phyloP scores from a whole-genome alignment of 2,797 vertebrate genomes.

The Coregonus sp. region DNA sequence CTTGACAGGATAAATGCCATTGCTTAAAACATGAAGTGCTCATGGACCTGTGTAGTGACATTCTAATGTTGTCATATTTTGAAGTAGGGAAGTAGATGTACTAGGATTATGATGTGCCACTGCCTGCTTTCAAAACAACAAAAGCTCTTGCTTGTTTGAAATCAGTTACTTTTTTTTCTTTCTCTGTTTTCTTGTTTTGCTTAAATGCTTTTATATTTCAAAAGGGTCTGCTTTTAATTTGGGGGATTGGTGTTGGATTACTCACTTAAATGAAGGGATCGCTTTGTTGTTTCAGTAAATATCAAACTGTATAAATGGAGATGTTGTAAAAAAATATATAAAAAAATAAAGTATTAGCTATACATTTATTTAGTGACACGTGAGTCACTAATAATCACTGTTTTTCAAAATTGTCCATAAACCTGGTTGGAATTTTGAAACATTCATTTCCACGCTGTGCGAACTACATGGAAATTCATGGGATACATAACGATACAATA shows the following conservation, averaged over 20 bases:
- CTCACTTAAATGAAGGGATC: slow-evolving; percentile 21
- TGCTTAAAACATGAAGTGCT: slow-evolving; percentile 56
- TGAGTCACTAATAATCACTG: slow-evolving; percentile 1
- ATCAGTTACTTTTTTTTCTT: slow-evolving; percentile 35
- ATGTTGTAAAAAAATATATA: slow-evolving; percentile 1
- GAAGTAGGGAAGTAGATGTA: slow-evolving; percentile 46
- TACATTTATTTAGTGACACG: not conserved
- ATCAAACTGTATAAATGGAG: not conserved
- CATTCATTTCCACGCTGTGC: slow-evolving; percentile 27
- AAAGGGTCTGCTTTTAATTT: slow-evolving; percentile 34
- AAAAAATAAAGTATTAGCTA: not conserved
- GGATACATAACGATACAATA: slow-evolving; percentile 30
- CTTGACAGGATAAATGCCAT: slow-evolving; percentile 26
- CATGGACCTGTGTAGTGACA: slow-evolving; percentile 47
- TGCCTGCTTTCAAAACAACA: slow-evolving; percentile 53
- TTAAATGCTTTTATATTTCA: slow-evolving; percentile 60
- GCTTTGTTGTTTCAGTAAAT: slow-evolving; percentile 30
- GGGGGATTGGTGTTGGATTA: slow-evolving; percentile 21
- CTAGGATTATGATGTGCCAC: slow-evolving; percentile 71
- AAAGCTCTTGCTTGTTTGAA: slow-evolving; percentile 23
- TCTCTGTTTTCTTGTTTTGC: slow-evolving; percentile 31
- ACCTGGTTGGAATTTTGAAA: not conserved
- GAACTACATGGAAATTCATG: slow-evolving; percentile 35
- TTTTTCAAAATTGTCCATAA: slow-evolving; percentile 18
- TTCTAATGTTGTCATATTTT: slow-evolving; percentile 46